Evolutionary conservation across 2,113 vertebrate species (phyloP), one percentile per base, ranked within the genome.

Genomic region (Syrrhaptes paradoxus): DNA sequence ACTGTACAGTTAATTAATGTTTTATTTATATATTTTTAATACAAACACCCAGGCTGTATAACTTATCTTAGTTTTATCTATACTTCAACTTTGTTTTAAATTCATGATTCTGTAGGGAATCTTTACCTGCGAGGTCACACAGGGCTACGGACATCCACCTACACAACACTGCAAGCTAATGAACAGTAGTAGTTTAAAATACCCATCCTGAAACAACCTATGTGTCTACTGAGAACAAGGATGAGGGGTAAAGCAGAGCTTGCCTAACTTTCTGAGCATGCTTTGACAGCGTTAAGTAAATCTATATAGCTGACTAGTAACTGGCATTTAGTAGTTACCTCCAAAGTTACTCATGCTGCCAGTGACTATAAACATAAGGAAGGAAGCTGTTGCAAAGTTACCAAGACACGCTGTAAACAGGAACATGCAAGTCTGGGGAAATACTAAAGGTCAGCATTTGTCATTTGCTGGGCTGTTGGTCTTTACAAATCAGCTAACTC

Each of bases 331-430:
- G 29, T 13, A 89, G 43, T 34, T 59, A 41, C 29, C 28, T 66
- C 28, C 8, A 2, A 52, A 78, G 34, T 57, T 79, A 92, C 63
- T 61, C 57, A 49, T 15, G 38, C 49, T 94, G 66, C 45, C 66
- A 75, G 36, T 0, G 6, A 51, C 51, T 45, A 71, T 59, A 70
- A 90, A 93, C 76, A 49, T 55, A 71, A 91, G 95, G 93, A 93
- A 95, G 94, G 90, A 97, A 95, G 71, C 32, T 89, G 55, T 91
- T 90, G 87, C 82, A 73, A 93, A 95, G 88, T 63, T 85, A 95
- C 85, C 67, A 91, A 70, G 87, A 80, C 28, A 45, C 38, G 46
- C 0, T 45, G 67, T 77, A 76, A 96, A 94, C 71, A 91, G 85
- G 89, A 96, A 96, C 63, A 85, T 3, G 71, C 36, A 90, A 73